Conservation (phyloP, 2,113 vertebrate species). For the Oceanites oceanicus region DNA sequence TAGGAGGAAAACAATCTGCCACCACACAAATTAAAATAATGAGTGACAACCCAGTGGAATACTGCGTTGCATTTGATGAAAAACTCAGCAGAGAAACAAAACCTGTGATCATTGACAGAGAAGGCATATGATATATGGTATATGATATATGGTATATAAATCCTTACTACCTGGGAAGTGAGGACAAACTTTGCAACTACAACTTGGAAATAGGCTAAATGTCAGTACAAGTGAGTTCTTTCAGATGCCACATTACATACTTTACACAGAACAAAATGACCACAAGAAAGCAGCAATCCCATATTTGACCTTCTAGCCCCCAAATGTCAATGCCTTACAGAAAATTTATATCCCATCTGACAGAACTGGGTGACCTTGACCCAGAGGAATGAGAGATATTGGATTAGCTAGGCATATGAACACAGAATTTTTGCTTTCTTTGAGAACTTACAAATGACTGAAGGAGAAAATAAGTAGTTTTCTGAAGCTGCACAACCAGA, state of each 20-base stretch:
- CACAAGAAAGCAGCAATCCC: background rate
- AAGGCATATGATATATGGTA: background rate
- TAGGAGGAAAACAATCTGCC: conserved; percentile 49
- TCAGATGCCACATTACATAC: background rate
- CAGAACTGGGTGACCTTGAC: background rate
- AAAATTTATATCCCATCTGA: conserved; percentile 2
- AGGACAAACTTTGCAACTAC: background rate
- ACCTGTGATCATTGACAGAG: background rate
- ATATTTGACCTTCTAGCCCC: background rate
- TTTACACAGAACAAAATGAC: background rate
- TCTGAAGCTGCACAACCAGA: background rate
- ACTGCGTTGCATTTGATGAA: background rate
- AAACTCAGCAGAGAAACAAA: background rate
- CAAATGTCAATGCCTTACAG: background rate
- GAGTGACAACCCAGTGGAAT: background rate
- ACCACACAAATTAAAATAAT: background rate
- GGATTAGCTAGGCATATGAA: background rate
- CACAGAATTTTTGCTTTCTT: background rate
- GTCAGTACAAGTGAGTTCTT: background rate
- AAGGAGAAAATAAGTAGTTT: background rate
- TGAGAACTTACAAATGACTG: background rate
- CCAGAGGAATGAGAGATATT: background rate
- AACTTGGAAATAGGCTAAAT: background rate
- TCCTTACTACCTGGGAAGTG: background rate
- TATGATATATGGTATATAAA: background rate